Base-by-base conservation (phyloP, 2,797 vertebrate species). In the Coluber constrictor region DNA sequence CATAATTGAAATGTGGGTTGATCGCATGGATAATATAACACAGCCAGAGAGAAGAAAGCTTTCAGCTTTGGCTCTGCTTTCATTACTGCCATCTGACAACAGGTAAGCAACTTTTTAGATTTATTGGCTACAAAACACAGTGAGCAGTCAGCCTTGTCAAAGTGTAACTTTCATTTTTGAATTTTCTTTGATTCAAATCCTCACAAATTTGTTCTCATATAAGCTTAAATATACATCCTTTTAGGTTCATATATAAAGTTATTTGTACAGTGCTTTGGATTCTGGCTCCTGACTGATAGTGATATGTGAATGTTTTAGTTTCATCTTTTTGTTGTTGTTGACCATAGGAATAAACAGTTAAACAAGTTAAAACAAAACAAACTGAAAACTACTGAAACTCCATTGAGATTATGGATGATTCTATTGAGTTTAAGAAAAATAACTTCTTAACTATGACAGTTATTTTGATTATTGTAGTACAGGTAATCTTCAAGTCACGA, bases 1-100 rank as follows among this genome's bases (percentile, higher is more conserved):
- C 86, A 94, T 99, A 97, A 99, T 99, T 96, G 99, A 99, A 97
- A 99, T 99, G 98, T 99, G 99, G 99, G 99, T 99, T 92, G 99
- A 99, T 97, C 98, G 98, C 90, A 99, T 99, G 98, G 99, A 99
- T 97, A 99, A 99, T 96, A 99, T 99, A 97, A 99, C 99, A 86
- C 99, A 99, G 96, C 99, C 99, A 25, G 99, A 99, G 97, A 98
- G 99, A 96, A 98, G 98, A 96, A 99, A 99, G 94, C 98, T 99
- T 95, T 99, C 99, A 43, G 98, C 99, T 20, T 97, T 99, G 96
- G 99, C 99, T 70, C 97, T 99, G 93, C 98, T 99, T 93, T 99
- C 99, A 87, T 98, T 99, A 93, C 96, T 99, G 20, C 99, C 99
- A 0, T 99, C 99, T 92, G 96, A 98, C 97, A 99, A 99, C 97